Evolutionary conservation across 2,113 vertebrate species (phyloP), one percentile per base, ranked within the genome.

Genomic region (Eudyptes chrysolophus): DNA sequence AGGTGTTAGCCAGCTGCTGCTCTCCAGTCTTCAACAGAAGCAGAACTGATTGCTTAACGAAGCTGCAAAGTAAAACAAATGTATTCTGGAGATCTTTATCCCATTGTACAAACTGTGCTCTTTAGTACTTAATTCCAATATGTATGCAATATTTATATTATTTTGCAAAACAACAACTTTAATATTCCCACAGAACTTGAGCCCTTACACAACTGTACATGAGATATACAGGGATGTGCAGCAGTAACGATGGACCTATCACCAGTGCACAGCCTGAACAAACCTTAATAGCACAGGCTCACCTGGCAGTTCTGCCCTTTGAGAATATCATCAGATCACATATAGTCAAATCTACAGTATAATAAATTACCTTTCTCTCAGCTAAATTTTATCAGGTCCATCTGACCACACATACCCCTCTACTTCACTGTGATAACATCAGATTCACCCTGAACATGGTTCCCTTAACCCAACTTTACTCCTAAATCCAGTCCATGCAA

Each of bases 271-370:
- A 20, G 44, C 12, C 36, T 6, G 2, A 65, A 36, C 10, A 61
- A 61, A 49, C 46, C 27, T 13, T 5, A 13, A 19, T 1, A 61
- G 52, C 52, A 24, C 22, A 6, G 11, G 42, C 65, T 34, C 26
- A 49, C 29, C 54, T 10, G 34, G 29, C 46, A 57, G 11, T 18
- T 46, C 51, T 48, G 36, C 44, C 40, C 60, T 70, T 16, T 2
- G 29, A 27, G n/a, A 66, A 25, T 17, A 42, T 5, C 62, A 65
- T 10, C 60, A 49, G 6, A 38, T 8, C 60, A 24, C 55, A 51
- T 0, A 2, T 2, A 57, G 5, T 13, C 55, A 51, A 15, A 81
- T 8, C 51, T 36, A 9, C 0, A 27, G 22, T 1, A 14, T 24
- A 46, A 83, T 19, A 71, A 71, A 75, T 42, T 3, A 46, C 19